These are phyloP conservation scores for Ochropacha duplaris DNA, from an alignment of 2,888 invertebrate species.

Conservation along the genomic window DNA sequence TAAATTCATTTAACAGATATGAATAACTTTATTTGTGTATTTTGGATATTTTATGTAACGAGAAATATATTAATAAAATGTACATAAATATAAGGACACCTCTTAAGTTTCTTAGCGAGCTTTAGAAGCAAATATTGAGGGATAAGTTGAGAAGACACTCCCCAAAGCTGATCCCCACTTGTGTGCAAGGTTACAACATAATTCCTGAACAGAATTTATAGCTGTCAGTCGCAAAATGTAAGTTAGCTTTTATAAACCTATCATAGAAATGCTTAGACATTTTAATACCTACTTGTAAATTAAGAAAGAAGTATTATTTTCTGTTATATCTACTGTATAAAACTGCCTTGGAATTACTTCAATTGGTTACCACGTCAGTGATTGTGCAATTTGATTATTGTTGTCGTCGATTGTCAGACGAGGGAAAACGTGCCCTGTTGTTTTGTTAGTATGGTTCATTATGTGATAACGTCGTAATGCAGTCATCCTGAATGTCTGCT, in stretches of 20 bases:
- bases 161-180: slow-evolving; percentile 44
- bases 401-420: background rate
- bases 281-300: slow-evolving; percentile 33
- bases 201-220: slow-evolving; percentile 28
- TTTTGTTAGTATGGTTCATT: slow-evolving; percentile 2
- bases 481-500: slow-evolving; percentile 16
- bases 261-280: slow-evolving; percentile 24
- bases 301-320: slow-evolving; percentile 58
- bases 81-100: slow-evolving; percentile 20
- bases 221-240: slow-evolving; percentile 46
- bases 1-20: background rate
- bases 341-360: slow-evolving; percentile 36
- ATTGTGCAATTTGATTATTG: slow-evolving; percentile 22
- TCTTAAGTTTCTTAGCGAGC: slow-evolving; percentile 37
- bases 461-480: slow-evolving; percentile 3
- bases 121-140: slow-evolving; percentile 52
- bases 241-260: slow-evolving; percentile 55
- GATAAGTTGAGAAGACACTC: slow-evolving; percentile 56
- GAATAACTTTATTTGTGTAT: slow-evolving; percentile 1
- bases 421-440: slow-evolving; percentile 7
- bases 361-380: slow-evolving; percentile 26
- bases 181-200: slow-evolving; percentile 50
- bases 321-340: slow-evolving; percentile 45
- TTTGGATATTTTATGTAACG: slow-evolving; percentile 5
- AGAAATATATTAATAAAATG: slow-evolving; percentile 15